Percentiles rank a stretch among this genome's conserved stretches.
These are phyloP conservation scores for Plutella xylostella DNA, from an alignment of 2,888 invertebrate species.

Conservation along the genomic window DNA sequence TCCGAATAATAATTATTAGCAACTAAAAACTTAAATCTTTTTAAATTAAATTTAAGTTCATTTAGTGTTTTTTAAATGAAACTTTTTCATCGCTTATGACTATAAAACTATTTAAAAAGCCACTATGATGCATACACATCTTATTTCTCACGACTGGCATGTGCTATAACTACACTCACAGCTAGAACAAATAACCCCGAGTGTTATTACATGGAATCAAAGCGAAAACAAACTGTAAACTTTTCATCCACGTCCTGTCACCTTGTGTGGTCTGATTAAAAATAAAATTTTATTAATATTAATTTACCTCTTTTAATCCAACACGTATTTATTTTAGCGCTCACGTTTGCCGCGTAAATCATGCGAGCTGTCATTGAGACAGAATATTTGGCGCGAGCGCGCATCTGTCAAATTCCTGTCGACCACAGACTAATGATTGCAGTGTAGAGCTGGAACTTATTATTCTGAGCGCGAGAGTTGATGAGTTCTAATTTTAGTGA, in stretches of 20 bases:
- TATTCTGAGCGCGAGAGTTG: slow-evolving; percentile 10
- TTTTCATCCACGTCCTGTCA: slow-evolving; percentile 14
- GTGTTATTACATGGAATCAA: slow-evolving; percentile 16
- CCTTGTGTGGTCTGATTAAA: slow-evolving; percentile 38
- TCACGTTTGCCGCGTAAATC: slow-evolving; percentile 39
- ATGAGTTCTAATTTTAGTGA: slow-evolving; percentile 28
- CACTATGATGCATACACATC: too few species aligned
- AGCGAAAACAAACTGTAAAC: slow-evolving; percentile 20
- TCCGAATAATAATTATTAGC: too few species aligned
- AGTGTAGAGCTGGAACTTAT: too few species aligned
- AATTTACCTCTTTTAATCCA: slow-evolving; percentile 39
- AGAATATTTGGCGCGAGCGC: slow-evolving; percentile 51
- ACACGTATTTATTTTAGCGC: slow-evolving; percentile 37
- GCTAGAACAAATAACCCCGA: slow-evolving; percentile 2
- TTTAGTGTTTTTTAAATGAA: too few species aligned
- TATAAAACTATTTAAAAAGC: too few species aligned
- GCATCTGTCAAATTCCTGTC: slow-evolving; percentile 21
- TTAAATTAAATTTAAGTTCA: too few species aligned
- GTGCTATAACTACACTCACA: neutral
- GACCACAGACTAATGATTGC: neutral
- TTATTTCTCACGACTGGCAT: too few species aligned
- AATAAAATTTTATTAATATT: slow-evolving; percentile 43
- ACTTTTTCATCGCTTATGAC: too few species aligned
- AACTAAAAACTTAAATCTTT: too few species aligned
- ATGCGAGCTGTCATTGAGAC: slow-evolving; percentile 41